Percentiles rank a stretch among this genome's conserved stretches.
phyloP scores from a whole-genome alignment of 2,888 invertebrate genomes.

The Idaea aversata region DNA sequence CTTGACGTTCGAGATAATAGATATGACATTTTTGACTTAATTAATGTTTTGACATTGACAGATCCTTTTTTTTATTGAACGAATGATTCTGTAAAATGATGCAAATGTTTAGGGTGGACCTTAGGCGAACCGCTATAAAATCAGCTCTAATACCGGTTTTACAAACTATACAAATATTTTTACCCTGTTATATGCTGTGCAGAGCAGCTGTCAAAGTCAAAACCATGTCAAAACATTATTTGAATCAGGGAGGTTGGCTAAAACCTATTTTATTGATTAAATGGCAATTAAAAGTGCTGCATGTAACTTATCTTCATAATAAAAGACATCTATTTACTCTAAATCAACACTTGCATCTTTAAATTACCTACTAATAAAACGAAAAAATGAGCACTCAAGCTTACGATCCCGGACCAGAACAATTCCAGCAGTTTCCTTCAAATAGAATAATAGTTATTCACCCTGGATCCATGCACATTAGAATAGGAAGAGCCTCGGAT shows the following conservation, averaged over 20 bases:
- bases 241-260: slow-evolving; percentile 9
- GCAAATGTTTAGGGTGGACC: too few relatives aligned
- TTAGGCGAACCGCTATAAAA: too few relatives aligned
- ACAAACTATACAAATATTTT: not conserved
- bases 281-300: not conserved
- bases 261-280: slow-evolving; percentile 7
- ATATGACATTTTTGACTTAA: slow-evolving; percentile 13
- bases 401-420: slow-evolving; percentile 64
- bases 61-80: slow-evolving; percentile 8
- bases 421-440: slow-evolving; percentile 85
- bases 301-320: not conserved
- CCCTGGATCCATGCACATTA: slow-evolving; percentile 93
- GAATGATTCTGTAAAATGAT: slow-evolving; percentile 8
- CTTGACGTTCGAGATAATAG: slow-evolving; percentile 18
- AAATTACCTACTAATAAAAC: not conserved
- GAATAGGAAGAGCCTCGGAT: slow-evolving; percentile 95
- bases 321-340: not conserved
- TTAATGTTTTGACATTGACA: slow-evolving; percentile 18
- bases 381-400: slow-evolving; percentile 58
- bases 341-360: not conserved
- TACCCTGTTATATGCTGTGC: not conserved
- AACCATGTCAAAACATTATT: not conserved
- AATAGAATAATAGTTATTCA: slow-evolving; percentile 95
- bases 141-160: not conserved
- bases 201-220: not conserved